phyloP scores from a whole-genome alignment of 2,113 vertebrate species.

The Pomatostomus ruficeps region DNA sequence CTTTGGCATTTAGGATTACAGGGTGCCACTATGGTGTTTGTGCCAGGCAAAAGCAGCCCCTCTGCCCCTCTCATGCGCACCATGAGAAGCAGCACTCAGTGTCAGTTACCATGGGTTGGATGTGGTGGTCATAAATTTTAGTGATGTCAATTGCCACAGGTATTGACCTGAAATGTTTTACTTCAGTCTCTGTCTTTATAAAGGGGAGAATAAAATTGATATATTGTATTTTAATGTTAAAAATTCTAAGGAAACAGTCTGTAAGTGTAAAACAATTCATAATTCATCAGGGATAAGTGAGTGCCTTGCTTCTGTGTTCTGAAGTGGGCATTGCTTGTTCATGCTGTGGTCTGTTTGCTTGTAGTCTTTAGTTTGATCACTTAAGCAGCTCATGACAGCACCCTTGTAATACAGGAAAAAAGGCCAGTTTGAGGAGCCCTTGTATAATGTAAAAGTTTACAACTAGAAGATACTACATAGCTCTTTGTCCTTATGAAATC shows the following conservation, averaged over 20 bases:
- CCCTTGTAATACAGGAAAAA: background rate
- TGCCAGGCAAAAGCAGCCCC: background rate
- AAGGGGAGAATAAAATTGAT: background rate
- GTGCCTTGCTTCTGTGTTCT: constrained; percentile 17
- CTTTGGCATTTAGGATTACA: background rate
- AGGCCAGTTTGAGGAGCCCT: background rate
- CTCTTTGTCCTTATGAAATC: background rate
- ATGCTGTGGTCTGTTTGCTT: constrained; percentile 19
- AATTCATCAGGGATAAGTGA: constrained; percentile 27
- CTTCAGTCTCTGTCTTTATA: background rate
- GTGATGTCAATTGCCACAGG: background rate
- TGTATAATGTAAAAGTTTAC: background rate
- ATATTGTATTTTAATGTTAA: background rate
- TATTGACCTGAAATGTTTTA: background rate
- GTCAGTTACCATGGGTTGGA: background rate
- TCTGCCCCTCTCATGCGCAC: background rate
- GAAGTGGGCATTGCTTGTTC: constrained; percentile 31
- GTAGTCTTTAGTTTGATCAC: constrained; percentile 35
- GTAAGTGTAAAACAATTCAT: background rate
- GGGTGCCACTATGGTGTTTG: background rate
- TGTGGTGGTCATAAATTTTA: background rate
- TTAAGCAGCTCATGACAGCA: background rate
- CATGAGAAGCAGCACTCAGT: background rate
- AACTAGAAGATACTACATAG: background rate
- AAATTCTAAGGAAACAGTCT: background rate